Evolutionary conservation across 2,113 vertebrate species (phyloP).

Genomic region (Condylura cristata): DNA sequence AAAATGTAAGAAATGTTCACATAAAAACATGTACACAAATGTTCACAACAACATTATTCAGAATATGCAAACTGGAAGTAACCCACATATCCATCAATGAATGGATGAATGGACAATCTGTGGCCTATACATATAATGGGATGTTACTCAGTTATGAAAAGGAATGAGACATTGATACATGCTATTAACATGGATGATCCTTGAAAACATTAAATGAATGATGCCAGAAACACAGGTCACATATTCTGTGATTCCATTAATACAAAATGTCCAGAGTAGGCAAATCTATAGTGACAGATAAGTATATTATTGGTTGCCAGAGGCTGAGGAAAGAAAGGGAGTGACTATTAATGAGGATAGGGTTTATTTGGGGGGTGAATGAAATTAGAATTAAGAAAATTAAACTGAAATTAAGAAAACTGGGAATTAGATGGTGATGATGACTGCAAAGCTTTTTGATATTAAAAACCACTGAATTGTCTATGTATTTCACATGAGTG

Average conservation of each 20-base stretch:
- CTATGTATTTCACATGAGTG: background rate
- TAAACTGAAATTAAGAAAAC: background rate
- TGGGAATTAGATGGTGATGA: slow-evolving; percentile 37
- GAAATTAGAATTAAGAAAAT: background rate
- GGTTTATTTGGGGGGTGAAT: slow-evolving; percentile 18
- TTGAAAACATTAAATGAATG: slow-evolving; percentile 53
- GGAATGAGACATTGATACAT: background rate
- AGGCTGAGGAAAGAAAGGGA: background rate
- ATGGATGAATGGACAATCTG: slow-evolving; percentile 43
- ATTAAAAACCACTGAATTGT: slow-evolving; percentile 49
- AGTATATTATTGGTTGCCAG: slow-evolving; percentile 18
- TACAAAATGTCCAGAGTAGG: slow-evolving; percentile 48
- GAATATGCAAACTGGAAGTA: slow-evolving; percentile 20
- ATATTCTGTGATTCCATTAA: slow-evolving; percentile 50
- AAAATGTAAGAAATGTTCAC: slow-evolving; percentile 44
- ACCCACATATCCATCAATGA: slow-evolving; percentile 25
- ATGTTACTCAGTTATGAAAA: slow-evolving; percentile 18
- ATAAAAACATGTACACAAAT: slow-evolving; percentile 56
- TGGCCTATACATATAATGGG: background rate
- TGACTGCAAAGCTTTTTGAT: slow-evolving; percentile 22
- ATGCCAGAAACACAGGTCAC: slow-evolving; percentile 18
- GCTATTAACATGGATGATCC: background rate
- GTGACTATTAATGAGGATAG: slow-evolving; percentile 7
- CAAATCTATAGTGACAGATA: slow-evolving; percentile 47
- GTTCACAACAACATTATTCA: slow-evolving; percentile 41